Evolutionary conservation across 1,140 invertebrate species (phyloP), one percentile per base, ranked within the genome.

Genomic region (Drosophila littoralis): DNA sequence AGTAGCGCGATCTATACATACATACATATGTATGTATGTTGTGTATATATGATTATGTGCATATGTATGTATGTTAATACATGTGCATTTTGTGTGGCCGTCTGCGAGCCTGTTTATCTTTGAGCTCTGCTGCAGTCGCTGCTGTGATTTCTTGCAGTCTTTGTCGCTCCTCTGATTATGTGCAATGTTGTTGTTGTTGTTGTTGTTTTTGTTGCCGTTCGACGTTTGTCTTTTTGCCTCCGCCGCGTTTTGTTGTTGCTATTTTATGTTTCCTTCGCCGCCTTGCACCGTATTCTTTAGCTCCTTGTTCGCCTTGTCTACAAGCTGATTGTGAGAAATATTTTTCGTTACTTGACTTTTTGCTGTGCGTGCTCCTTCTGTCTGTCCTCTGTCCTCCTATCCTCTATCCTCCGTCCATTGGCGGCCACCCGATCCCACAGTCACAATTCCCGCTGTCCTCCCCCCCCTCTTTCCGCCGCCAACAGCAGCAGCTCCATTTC

Each of bases 251-350:
- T 78, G 66, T 68, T 79, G 74, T 73, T 79, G 77, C 73, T 75
- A 74, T 64, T 69, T 73, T 36, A 54, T 60, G 48, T 74, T 70
- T 81, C 61, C 61, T 66, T 77, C 45, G 43, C 60, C 50, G 28
- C 32, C 61, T 51, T 36, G 32, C 33, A 33, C 35, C 13, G 15
- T 46, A 15, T 38, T 54, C 46, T 46, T 42, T 38, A 32, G 36
- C 46, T 78, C 36, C 64, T 71, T 66, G 17, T 43, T 38, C 42
- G 58, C 17, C 70, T 61, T 61, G 76, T 58, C 84, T 72, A 75
- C 64, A 72, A 88, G 70, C 84, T 67, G 84, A 89, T 89, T 88
- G 84, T 88, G 84, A 88, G 80, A 88, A 88, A 89, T 89, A 81
- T 84, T 83, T 79, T 80, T 78, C 48, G 61, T 83, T 83, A 75